Conservation (phyloP, 2,888 invertebrate genomes). For the Clostera curtula region DNA sequence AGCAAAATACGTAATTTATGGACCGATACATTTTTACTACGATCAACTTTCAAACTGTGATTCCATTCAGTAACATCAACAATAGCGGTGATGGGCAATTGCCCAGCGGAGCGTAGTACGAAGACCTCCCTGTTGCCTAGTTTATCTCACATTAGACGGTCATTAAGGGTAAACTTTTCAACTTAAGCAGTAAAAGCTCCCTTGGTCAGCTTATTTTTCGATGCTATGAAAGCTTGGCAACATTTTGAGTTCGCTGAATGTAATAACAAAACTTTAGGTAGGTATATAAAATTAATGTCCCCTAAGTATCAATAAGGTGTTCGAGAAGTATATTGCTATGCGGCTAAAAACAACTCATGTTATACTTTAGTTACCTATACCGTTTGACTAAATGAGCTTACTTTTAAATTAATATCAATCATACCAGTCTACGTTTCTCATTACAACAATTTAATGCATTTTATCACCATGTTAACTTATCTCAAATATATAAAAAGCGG, state of each 20-base stretch:
- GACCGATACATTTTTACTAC: constrained; percentile 7
- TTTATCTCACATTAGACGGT: constrained; percentile 38
- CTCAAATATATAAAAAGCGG: too few relatives aligned
- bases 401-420: too few relatives aligned
- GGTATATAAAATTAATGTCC: too few relatives aligned
- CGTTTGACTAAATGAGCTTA: too few relatives aligned
- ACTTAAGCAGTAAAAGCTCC: constrained; percentile 21
- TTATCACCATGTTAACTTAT: too few relatives aligned
- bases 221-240: constrained; percentile 23
- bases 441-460: too few relatives aligned
- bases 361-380: too few relatives aligned
- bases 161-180: constrained; percentile 46
- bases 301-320: too few relatives aligned
- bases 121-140: constrained; percentile 25
- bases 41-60: constrained; percentile 8
- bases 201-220: constrained; percentile 31
- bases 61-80: constrained; percentile 12
- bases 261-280: too few relatives aligned
- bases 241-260: constrained; percentile 11
- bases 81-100: constrained; percentile 23
- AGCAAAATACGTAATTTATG: neutral
- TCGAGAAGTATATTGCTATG: too few relatives aligned
- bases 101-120: constrained; percentile 22
- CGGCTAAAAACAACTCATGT: too few relatives aligned
- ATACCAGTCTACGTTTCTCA: too few relatives aligned